Evolutionary conservation across 2,797 vertebrate genomes (phyloP), one percentile per base, ranked within the genome.

Genomic region (Loriculus beryllinus): DNA sequence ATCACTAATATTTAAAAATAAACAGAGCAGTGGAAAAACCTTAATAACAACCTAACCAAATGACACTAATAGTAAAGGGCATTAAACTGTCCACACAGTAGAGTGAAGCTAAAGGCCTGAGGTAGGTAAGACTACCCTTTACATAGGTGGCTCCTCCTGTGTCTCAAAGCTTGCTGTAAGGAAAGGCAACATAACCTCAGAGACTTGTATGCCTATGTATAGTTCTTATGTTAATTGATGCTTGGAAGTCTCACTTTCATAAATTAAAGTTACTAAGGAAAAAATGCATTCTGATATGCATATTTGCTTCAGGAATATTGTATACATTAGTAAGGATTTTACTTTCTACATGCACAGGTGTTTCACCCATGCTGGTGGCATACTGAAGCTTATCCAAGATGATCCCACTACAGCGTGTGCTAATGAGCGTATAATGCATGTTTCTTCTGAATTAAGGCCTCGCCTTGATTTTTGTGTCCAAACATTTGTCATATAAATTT

Each of bases 111-210:
- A 69, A 76, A 72, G 40, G 33, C 12, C 37, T 72, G 49, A 62
- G 60, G 26, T 2, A 43, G n/a, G 13, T 14, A 37, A 45, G 23
- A 31, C 9, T 76, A 5, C 3, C 7, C 28, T 45, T 77, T 39
- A 40, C 8, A 0, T 20, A 9, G 2, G 5, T 42, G 14, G 4
- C 14, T 80, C 72, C 31, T 29, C 5, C 14, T 37, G 39, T 35
- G 19, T 67, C 40, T 70, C 42, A 74, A 67, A 69, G 29, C 20
- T 20, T 13, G 26, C 22, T 49, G 33, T 35, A 78, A 71, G 19
- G 19, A 56, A 9, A 60, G 19, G 40, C 35, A 60, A 17, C 3
- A 9, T 8, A 28, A 14, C 10, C 8, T 42, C 13, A 0, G 0
- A 47, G n/a, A 43, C 21, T 59, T 12, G 4, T 37, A 16, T 14